Base-by-base conservation (phyloP, 2,888 invertebrate species). In the Diarsia mendica region DNA sequence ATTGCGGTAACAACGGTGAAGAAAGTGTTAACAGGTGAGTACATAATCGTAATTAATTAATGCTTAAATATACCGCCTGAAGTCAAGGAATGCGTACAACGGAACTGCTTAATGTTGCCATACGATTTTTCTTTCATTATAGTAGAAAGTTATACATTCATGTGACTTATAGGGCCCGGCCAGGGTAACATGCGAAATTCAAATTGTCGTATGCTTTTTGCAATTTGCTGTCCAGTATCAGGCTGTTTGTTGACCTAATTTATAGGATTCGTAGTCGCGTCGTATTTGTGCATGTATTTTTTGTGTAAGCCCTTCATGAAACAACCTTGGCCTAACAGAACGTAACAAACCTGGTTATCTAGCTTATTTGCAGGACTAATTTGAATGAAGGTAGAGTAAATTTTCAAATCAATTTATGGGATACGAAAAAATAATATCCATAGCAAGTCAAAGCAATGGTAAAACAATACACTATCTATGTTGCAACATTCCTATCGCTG, bases 21-120 rank as follows among this genome's bases (percentile, higher is more conserved):
- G 82, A 82, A 82, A 82, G 82, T 82, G 73, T 33, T 77, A 73
- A 71, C 70, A 77, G 63, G 33, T 80, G n/a, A 58, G 61, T 39
- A 79, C 39, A 44, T 55, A 23, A 33, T 8, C 23, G 28, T 67
- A 48, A 15, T n/a, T 20, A 53, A 67, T 46, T 28, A 68, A 20
- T 79, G 20, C 33, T 2, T 9, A n/a, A n/a, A 4, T 11, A 9
- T 11, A 61, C 60, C 18, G 23, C 11, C 28, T 44, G 9, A 58
- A 53, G 28, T 51, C 39, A 39, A 51, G 18, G 0, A 23, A 44
- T 69, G 46, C 82, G 55, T 79, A 44, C 11, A 82, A 72, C 69
- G 79, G 79, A 79, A 65, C 33, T 33, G 2, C 15, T 23, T n/a
- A 51, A 61, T 72, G 72, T 61, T 70, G 70, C 79, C 60, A 61